A percentile compares a stretch with the other conserved stretches of the same genome.
Conservation (phyloP, 92 coral and sea anemone genomes). For the Hydrozoanthus gracilis region DNA sequence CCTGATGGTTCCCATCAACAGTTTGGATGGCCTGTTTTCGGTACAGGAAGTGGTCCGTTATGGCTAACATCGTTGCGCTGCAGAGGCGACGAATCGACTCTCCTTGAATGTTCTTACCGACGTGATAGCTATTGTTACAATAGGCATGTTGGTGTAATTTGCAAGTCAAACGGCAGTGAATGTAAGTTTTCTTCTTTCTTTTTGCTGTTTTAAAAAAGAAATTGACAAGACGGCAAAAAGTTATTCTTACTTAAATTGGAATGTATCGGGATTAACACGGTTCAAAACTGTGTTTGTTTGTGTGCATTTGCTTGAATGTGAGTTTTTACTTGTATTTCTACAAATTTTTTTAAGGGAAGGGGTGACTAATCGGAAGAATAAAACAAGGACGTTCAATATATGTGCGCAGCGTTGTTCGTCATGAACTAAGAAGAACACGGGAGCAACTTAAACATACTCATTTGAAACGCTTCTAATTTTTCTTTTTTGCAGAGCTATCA, state of each 20-base stretch:
- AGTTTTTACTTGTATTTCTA: too few relatives aligned
- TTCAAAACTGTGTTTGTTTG: too few relatives aligned
- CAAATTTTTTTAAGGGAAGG: too few relatives aligned
- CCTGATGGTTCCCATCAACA: constrained; percentile 8
- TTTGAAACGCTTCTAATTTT: too few relatives aligned
- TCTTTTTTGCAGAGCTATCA: too few relatives aligned
- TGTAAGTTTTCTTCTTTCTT: neutral
- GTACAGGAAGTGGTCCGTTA: constrained; percentile 1
- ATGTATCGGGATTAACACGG: neutral
- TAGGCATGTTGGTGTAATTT: constrained; percentile 5
- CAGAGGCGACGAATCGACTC: neutral
- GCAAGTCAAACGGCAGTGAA: constrained; percentile 20
- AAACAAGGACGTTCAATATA: too few relatives aligned
- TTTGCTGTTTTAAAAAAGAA: neutral
- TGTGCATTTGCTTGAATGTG: too few relatives aligned
- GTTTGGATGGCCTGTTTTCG: constrained; percentile 28
- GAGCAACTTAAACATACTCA: too few relatives aligned
- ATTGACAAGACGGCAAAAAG: too few relatives aligned
- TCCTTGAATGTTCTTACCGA: neutral
- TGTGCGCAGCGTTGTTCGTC: too few relatives aligned
- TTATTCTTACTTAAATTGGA: neutral
- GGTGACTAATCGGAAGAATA: too few relatives aligned
- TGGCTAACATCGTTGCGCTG: neutral
- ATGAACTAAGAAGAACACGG: too few relatives aligned
- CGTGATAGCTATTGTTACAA: neutral